These are phyloP conservation scores for Hipposideros larvatus DNA, from an alignment of 2,797 vertebrate genomes.

Conservation along the genomic window DNA sequence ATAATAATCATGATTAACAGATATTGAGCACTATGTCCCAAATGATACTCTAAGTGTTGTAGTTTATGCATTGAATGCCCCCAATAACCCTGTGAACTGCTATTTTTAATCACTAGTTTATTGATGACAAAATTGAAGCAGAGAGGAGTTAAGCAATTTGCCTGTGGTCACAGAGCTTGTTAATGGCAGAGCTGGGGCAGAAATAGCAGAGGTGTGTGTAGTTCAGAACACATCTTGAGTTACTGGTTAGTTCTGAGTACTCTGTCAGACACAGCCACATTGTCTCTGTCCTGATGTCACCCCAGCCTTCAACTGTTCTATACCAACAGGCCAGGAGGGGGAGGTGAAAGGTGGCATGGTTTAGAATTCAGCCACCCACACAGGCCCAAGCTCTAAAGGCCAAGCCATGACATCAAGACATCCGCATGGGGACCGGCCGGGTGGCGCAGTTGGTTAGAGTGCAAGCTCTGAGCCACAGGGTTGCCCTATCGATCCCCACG, in stretches of 20 bases:
- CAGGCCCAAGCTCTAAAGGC: neutral
- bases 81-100: neutral
- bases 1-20: constrained; percentile 62
- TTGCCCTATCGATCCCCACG: too few species aligned
- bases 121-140: constrained; percentile 26
- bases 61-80: constrained; percentile 22
- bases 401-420: neutral
- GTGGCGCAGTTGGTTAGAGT: too few species aligned
- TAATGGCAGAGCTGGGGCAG: neutral
- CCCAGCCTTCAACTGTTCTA: neutral
- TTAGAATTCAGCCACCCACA: neutral
- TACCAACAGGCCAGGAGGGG: neutral
- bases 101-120: constrained; percentile 51
- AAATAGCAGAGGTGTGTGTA: neutral
- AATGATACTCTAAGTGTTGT: constrained; percentile 11
- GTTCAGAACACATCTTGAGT: neutral
- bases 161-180: neutral
- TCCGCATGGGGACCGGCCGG: too few species aligned
- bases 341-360: neutral
- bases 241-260: neutral
- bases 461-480: too few species aligned
- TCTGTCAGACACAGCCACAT: neutral
- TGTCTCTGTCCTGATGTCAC: neutral
- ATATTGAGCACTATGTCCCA: constrained; percentile 50
- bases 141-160: neutral